phyloP scores from a whole-genome alignment of 37 sponge, comb jelly and placozoan species.

The Beroe forskalii region DNA sequence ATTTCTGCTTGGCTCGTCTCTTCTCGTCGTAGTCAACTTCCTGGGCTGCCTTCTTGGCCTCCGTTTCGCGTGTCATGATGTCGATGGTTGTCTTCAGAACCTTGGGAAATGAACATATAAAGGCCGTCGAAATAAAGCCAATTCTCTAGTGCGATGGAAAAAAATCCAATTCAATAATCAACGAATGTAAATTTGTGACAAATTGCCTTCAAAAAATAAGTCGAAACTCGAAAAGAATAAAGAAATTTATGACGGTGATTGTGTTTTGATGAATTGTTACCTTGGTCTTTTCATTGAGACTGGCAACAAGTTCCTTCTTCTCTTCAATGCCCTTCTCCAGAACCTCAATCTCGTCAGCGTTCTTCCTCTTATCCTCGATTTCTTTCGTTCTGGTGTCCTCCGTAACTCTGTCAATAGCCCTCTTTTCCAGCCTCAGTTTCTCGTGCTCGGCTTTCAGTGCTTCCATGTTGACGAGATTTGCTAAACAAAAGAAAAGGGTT shows the following conservation, averaged over 20 bases:
- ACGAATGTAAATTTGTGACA: no score
- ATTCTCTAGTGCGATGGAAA: no score
- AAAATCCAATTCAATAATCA: no score
- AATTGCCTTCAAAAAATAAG: no score
- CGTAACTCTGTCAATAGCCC: background rate
- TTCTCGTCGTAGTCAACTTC: conserved; percentile 13
- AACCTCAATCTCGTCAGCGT: background rate
- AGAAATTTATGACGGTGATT: no score
- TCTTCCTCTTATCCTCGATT: background rate
- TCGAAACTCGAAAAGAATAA: no score
- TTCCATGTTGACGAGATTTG: background rate
- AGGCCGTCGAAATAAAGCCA: no score
- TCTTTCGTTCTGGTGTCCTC: conserved; percentile 29
- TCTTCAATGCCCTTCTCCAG: background rate
- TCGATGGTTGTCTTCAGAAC: background rate
- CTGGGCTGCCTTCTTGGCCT: conserved; percentile 2
- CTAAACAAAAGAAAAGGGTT: background rate
- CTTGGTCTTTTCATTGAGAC: background rate
- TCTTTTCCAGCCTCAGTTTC: conserved; percentile 29
- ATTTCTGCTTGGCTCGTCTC: conserved; percentile 28
- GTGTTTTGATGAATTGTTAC: no score
- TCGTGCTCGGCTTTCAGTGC: conserved; percentile 24
- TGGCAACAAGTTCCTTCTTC: background rate
- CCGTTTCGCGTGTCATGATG: background rate
- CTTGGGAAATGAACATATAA: no score